Evolutionary conservation across 1,140 invertebrate genomes (phyloP), one percentile per base, ranked within the genome.

Genomic region (Neodiprion lecontei): DNA sequence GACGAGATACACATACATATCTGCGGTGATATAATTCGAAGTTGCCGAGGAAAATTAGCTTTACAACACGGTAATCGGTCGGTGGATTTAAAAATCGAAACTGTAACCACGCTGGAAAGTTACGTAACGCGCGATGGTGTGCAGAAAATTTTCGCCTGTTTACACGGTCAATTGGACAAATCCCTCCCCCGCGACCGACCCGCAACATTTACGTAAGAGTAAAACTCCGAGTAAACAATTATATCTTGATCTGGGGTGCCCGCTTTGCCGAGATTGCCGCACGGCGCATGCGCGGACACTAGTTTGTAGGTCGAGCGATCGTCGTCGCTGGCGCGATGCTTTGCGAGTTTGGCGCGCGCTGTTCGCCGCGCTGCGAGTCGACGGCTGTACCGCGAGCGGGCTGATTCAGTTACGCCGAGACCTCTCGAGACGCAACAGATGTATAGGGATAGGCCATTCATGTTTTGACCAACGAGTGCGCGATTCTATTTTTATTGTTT

Each of bases 221-320:
- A 61, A 61, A 61, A 12, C 53, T 61, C 11, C 53, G 53, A 61
- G 53, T 61, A 61, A 61, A 61, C 53, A 61, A 61, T 40, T 61
- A 61, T 61, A 12, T 61, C 53, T 40, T 40, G 28, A 40, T 40
- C 28, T 40, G 28, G 28, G 28, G 28, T 40, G 28, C 28, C 5
- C 28, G 28, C 28, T 40, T 40, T 5, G 28, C 28, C 2, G 28
- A 61, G 11, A 17, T 17, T 61, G 53, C 81, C 81, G 82, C 79
- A 82, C 80, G 70, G 28, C 66, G 61, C 23, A 11, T 11, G 74
- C 49, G 73, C 65, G 74, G n/a, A 66, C 78, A 71, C 67, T 75
- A 74, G 69, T 85, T 83, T 84, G 84, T 86, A 86, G 85, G 83
- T 86, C 85, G 82, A 12, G 11, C 53, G 53, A 61, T 14, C 53